These are phyloP conservation scores for Paratrypauchen microcephalus DNA, from an alignment of 2,797 vertebrate genomes.

Conservation along the genomic window DNA sequence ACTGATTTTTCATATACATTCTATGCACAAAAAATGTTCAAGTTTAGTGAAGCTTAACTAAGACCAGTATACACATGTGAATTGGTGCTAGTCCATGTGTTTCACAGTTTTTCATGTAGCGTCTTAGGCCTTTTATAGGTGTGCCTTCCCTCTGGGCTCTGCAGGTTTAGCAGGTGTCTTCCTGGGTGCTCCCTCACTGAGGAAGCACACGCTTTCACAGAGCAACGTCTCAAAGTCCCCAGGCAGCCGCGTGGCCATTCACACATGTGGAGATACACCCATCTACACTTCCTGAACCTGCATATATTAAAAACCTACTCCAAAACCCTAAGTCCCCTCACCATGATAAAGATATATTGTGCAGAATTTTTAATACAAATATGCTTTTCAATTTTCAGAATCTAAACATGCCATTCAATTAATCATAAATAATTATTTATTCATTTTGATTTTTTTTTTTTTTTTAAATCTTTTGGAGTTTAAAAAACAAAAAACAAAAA, in stretches of 20 bases:
- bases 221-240: conserved; percentile 55
- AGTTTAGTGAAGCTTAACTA: no score
- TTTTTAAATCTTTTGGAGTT: background rate
- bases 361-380: background rate
- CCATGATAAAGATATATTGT: background rate
- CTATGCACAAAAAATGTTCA: no score
- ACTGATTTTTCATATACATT: no score
- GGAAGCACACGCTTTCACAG: conserved; percentile 49
- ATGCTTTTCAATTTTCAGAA: background rate
- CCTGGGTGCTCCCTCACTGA: conserved; percentile 45
- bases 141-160: conserved; percentile 47
- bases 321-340: background rate
- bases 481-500: no score
- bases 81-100: background rate
- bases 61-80: no score
- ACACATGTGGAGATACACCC: conserved; percentile 10
- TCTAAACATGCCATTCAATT: background rate
- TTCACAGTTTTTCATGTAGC: conserved; percentile 19
- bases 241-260: conserved; percentile 58
- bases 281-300: no score
- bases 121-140: conserved; percentile 42
- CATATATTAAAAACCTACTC: no score
- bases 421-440: background rate
- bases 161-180: conserved; percentile 64
- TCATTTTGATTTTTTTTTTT: background rate